Conservation (phyloP, 2,888 invertebrate species). For the Apamea sordens region DNA sequence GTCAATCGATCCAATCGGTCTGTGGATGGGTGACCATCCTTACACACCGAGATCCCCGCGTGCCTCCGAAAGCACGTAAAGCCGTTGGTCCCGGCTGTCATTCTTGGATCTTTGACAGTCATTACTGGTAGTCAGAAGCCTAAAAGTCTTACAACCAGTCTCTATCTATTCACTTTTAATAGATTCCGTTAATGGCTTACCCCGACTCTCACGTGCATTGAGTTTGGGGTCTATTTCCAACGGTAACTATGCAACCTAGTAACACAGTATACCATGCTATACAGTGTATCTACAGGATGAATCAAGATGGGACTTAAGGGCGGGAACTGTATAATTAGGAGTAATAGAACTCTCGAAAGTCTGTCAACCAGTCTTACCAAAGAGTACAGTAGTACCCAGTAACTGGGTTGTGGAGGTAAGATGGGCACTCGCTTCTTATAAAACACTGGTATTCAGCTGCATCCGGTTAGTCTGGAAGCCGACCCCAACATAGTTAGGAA, state of each 20-base stretch:
- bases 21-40: not conserved
- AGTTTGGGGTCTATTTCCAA: slow-evolving; percentile 20
- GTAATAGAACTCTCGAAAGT: not conserved
- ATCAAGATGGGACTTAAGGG: not conserved
- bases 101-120: no score
- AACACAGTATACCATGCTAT: not conserved
- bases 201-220: slow-evolving; percentile 21
- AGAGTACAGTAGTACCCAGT: not conserved
- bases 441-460: not conserved
- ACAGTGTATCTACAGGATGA: not conserved
- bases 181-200: slow-evolving; percentile 43
- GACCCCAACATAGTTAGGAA: not conserved
- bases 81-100: no score
- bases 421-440: not conserved
- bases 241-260: slow-evolving; percentile 25
- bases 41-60: no score
- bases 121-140: no score
- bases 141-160: no score
- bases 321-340: not conserved
- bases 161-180: slow-evolving; percentile 22
- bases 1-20: not conserved
- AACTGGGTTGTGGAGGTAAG: not conserved
- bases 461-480: not conserved
- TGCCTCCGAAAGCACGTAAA: not conserved
- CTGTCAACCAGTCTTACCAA: no score